Conservation (phyloP, 2,888 invertebrate genomes). For the Spisula solida region DNA sequence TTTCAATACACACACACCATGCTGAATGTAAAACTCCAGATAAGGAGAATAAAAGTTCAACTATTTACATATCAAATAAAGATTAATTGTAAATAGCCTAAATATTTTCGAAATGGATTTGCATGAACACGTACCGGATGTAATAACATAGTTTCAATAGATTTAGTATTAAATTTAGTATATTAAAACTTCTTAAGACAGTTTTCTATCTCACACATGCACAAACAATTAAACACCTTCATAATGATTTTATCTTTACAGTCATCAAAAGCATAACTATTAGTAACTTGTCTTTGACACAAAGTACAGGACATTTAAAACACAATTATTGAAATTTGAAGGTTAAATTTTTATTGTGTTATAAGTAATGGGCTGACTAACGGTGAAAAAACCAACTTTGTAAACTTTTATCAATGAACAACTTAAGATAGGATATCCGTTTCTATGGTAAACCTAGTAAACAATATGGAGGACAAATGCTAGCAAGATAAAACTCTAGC, state of each 20-base stretch:
- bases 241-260: neutral
- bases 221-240: neutral
- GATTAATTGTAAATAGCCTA: conserved; percentile 24
- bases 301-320: neutral
- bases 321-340: neutral
- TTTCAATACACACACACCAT: neutral
- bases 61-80: conserved; percentile 45
- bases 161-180: neutral
- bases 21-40: conserved; percentile 7
- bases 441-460: conserved; percentile 64
- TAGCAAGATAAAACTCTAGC: conserved; percentile 3
- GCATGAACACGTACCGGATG: conserved; percentile 39
- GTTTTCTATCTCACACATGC: neutral
- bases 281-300: neutral
- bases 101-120: conserved; percentile 50
- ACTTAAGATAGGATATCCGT: conserved; percentile 28
- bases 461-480: conserved; percentile 57
- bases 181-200: no score
- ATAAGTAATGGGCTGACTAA: neutral
- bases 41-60: conserved; percentile 41
- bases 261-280: neutral
- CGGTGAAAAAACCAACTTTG: neutral
- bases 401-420: conserved; percentile 35
- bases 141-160: neutral
- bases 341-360: neutral